Evolutionary conservation across 2,888 invertebrate genomes (phyloP), one percentile per base, ranked within the genome.

Genomic region (Falcaria lacertinaria): DNA sequence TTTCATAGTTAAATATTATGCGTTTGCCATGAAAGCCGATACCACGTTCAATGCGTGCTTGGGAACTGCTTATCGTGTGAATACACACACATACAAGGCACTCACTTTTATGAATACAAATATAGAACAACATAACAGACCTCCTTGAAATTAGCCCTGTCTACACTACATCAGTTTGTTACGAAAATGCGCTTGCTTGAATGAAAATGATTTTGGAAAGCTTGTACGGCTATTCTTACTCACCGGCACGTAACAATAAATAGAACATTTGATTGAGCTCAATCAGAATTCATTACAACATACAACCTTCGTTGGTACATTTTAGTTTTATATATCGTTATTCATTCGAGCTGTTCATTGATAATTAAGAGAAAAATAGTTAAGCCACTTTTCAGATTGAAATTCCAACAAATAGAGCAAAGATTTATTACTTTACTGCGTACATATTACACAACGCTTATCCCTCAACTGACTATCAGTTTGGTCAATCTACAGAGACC

Each of bases 161-260:
- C 11, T 28, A 11, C 11, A 8, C 11, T 11, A 35, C 15, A 16
- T 11, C 15, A 11, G 17, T 16, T 19, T 13, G 11, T 4, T 16
- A 40, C 39, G 16, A 35, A 22, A 39, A 35, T 44, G 16, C 15
- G 34, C 33, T 28, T 28, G 42, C 33, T 36, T 50, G 49, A 64
- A 68, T 64, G 59, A 58, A 65, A 59, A 60, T 68, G 69, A 74
- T 74, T 79, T 80, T 78, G 71, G 78, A 80, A 81, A 81, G 78
- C 71, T 73, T 52, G 59, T 53, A 52, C 50, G 52, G 56, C 66
- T 58, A 68, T 57, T 57, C 55, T 48, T 54, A 50, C 28, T 28
- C 28, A 47, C 54, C 52, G 71, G 74, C 79, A 81, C 80, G 80
- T 78, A 70, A 80, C 69, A 69, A 63, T 58, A 58, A 63, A 67